Evolutionary conservation across 2,113 vertebrate species (phyloP).

Genomic region (Eleginops maclovinus): DNA sequence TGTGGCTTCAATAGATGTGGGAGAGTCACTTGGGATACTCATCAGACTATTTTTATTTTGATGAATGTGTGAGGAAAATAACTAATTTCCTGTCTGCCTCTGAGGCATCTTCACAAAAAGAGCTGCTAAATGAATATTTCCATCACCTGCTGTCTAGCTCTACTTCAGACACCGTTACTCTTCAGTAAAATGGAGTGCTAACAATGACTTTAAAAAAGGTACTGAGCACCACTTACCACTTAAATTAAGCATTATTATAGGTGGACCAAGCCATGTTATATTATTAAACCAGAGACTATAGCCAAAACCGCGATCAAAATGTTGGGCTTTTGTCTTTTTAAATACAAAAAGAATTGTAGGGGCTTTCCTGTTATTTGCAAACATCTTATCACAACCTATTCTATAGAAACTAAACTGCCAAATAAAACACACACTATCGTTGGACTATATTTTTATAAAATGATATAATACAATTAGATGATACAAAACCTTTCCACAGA

Average conservation of each 20-base stretch:
- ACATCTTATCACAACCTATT: too few relatives aligned
- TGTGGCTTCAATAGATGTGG: slow-evolving; percentile 59
- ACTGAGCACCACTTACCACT: not conserved
- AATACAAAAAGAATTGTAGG: not conserved
- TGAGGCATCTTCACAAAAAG: slow-evolving; percentile 63
- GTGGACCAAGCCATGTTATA: not conserved
- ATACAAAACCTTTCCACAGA: not conserved
- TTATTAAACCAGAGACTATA: slow-evolving; percentile 3
- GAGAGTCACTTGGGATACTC: slow-evolving; percentile 66
- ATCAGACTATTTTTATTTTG: slow-evolving; percentile 77
- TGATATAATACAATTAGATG: not conserved
- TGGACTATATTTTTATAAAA: too few relatives aligned
- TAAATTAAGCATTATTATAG: slow-evolving; percentile 11
- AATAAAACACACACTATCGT: too few relatives aligned
- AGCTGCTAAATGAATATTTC: slow-evolving; percentile 65
- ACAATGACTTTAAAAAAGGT: slow-evolving; percentile 10
- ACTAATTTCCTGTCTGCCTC: slow-evolving; percentile 75
- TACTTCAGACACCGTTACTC: slow-evolving; percentile 16
- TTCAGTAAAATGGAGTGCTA: not conserved
- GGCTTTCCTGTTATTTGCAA: too few relatives aligned
- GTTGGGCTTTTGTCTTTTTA: not conserved
- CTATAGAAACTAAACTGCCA: too few relatives aligned
- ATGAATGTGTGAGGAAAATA: slow-evolving; percentile 73
- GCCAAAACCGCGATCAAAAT: not conserved
- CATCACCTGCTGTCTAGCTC: slow-evolving; percentile 51